Base-by-base conservation (phyloP, 2,113 vertebrate species). In the Lagopus leucura region DNA sequence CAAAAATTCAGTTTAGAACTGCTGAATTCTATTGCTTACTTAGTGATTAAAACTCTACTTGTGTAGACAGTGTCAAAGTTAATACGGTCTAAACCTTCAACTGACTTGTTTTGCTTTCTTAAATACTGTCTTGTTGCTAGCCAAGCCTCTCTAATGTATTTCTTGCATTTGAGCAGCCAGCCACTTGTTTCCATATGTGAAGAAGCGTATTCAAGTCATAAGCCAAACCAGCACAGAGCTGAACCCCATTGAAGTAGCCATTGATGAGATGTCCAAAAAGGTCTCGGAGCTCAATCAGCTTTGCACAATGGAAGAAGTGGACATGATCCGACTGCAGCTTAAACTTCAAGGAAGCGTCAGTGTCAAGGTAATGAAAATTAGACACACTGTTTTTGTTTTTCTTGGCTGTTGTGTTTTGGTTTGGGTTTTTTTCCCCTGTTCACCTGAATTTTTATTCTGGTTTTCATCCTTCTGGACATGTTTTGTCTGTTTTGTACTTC, bases 201-300 rank as follows among this genome's bases (percentile, higher is more conserved):
- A 99, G 98, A 99, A 99, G 92, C 97, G 99, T 15, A 99, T 99
- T 72, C 99, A 99, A 94, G 99, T 99, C 88, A 92, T 99, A 67
- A 99, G 98, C 94, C 99, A 99, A 66, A 98, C 98, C 36, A 99
- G 99, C 97, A 99, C 98, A 5, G 99, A 99, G 84, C 98, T 99
- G 97, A 99, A 99, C 92, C 99, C 99, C 3, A 99, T 99, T 1
- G 99, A 99, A 92, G 99, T 99, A n/a, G 99, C 99, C 0, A 99
- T 99, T n/a, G 99, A 99, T 55, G 99, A 99, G 97, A 99, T 99
- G 99, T 99, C 99, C 60, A 98, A 98, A 55, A 99, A 99, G 72
- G 99, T 99, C 71, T 99, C 98, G 0, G 99, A 99, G 96, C 99
- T 99, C 85, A 99, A 98, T 76, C 99, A 99, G 96, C 98, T 99